phyloP scores from a whole-genome alignment of 2,797 vertebrate species.

The Helostoma temminkii region DNA sequence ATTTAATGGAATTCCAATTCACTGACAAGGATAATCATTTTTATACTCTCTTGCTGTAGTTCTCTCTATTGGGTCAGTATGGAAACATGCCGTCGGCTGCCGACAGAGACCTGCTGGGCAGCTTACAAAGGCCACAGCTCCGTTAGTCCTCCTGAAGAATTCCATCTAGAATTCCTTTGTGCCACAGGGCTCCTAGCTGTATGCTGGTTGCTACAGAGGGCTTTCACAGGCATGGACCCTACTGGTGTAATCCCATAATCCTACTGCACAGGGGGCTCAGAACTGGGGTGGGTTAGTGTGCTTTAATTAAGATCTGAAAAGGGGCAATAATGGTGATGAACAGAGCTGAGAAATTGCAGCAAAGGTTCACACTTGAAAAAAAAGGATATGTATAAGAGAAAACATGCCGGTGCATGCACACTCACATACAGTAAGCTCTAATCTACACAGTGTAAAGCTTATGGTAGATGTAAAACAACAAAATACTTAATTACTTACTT shows the following conservation, averaged over 20 bases:
- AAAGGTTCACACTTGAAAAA: constrained; percentile 32
- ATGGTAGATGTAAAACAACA: constrained; percentile 25
- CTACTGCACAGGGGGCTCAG: constrained; percentile 91
- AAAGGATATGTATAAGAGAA: constrained; percentile 6
- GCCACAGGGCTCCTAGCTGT: constrained; percentile 88
- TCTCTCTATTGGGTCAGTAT: constrained; percentile 63
- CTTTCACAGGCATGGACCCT: constrained; percentile 93
- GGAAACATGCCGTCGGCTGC: constrained; percentile 83
- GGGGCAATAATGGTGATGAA: constrained; percentile 74
- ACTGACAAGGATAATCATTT: constrained; percentile 90
- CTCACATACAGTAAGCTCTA: constrained; percentile 19
- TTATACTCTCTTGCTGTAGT: constrained; percentile 68
- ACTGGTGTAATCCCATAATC: constrained; percentile 99
- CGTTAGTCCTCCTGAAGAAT: constrained; percentile 91
- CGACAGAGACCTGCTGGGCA: constrained; percentile 87
- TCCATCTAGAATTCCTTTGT: constrained; percentile 88
- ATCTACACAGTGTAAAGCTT: constrained; percentile 11
- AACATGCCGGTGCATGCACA: constrained; percentile 13
- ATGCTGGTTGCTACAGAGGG: constrained; percentile 90
- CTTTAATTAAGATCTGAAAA: constrained; percentile 96
- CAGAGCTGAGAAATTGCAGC: constrained; percentile 52
- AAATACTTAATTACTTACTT: constrained; percentile 35
- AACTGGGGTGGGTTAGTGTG: constrained; percentile 89
- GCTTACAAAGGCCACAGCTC: constrained; percentile 90
- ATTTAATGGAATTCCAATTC: constrained; percentile 90